Conservation (phyloP, 2,113 vertebrate species). For the Gallinago media region DNA sequence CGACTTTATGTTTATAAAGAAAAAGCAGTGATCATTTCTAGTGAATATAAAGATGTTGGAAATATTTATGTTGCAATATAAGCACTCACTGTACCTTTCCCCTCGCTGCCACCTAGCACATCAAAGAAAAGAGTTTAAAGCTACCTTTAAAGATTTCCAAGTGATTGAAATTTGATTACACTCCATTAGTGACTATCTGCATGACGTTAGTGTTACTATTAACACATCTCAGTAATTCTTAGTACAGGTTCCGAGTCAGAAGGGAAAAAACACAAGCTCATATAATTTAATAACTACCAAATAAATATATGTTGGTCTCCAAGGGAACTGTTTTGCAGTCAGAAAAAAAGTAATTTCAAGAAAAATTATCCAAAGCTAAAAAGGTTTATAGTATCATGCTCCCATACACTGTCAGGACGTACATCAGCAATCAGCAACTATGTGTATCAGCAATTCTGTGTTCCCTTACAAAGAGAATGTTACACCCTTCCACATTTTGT, state of each 20-base stretch:
- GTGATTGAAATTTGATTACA: neutral
- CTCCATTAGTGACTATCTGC: neutral
- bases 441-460: neutral
- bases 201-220: neutral
- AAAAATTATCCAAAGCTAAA: neutral
- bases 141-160: neutral
- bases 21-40: neutral
- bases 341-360: neutral
- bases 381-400: neutral
- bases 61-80: neutral
- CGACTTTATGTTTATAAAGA: neutral
- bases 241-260: neutral
- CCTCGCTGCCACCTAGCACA: neutral
- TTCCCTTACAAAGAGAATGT: neutral
- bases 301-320: neutral
- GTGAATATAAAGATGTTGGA: neutral
- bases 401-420: neutral
- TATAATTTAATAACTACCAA: neutral
- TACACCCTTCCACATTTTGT: neutral
- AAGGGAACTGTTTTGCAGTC: neutral
- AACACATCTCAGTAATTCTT: neutral
- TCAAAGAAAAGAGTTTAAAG: neutral
- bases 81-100: neutral
- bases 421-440: neutral
- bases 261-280: neutral